These are phyloP conservation scores for Lepidotrigona ventralis DNA, from an alignment of 1,140 invertebrate genomes.

Conservation along the genomic window DNA sequence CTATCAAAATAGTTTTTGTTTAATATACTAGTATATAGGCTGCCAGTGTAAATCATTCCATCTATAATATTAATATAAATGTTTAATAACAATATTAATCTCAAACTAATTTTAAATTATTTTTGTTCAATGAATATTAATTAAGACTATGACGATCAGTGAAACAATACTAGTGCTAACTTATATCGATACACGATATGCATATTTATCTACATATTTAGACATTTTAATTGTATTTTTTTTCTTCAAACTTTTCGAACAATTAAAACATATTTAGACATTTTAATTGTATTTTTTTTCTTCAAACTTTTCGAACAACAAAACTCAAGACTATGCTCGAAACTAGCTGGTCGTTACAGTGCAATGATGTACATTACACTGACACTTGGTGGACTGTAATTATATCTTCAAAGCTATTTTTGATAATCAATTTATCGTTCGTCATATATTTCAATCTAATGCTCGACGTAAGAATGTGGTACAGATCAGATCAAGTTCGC, in stretches of 20 bases:
- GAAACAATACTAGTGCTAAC: not conserved
- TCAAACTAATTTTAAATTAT: not conserved
- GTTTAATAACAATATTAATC: not conserved
- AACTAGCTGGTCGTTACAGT: not conserved
- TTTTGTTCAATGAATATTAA: not conserved
- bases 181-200: not conserved
- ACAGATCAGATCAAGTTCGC: constrained; percentile 21
- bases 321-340: not conserved
- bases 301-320: not conserved
- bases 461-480: not conserved
- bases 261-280: not conserved
- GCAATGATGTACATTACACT: not conserved
- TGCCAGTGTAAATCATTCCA: not conserved
- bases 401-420: not conserved
- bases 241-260: not conserved
- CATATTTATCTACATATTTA: not conserved
- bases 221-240: not conserved
- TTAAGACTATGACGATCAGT: not conserved
- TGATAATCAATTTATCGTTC: not conserved
- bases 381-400: not conserved
- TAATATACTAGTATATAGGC: not conserved
- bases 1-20: not conserved
- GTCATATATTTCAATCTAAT: not conserved
- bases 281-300: not conserved
- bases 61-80: not conserved